Evolutionary conservation across 1,140 invertebrate genomes (phyloP).

Genomic region (Drosophila leontia): DNA sequence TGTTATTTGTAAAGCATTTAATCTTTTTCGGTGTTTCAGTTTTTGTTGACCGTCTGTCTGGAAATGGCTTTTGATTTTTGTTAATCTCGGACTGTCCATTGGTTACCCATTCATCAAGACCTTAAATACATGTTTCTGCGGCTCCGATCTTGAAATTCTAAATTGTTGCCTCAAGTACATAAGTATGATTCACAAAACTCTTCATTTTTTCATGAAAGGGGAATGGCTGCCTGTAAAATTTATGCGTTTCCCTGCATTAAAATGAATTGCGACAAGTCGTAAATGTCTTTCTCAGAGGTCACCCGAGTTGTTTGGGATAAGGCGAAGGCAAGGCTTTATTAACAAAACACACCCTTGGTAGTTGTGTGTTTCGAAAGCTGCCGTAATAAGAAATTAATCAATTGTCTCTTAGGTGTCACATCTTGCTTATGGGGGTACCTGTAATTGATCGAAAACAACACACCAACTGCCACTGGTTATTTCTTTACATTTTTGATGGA

Average conservation of each 20-base stretch:
- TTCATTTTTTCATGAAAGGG: slow-evolving; percentile 8
- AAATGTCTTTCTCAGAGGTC: slow-evolving; percentile 56
- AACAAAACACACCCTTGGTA: slow-evolving; percentile 14
- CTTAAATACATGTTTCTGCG: slow-evolving; percentile 5
- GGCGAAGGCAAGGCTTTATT: slow-evolving; percentile 18
- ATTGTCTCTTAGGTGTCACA: neutral
- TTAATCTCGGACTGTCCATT: slow-evolving; percentile 61
- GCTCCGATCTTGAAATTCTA: slow-evolving; percentile 1
- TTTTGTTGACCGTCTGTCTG: slow-evolving; percentile 54
- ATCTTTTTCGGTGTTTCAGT: slow-evolving; percentile 70
- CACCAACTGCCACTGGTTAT: slow-evolving; percentile 32
- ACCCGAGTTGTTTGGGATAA: slow-evolving; percentile 21
- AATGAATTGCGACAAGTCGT: slow-evolving; percentile 34
- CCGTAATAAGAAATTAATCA: slow-evolving; percentile 5
- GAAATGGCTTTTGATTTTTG: slow-evolving; percentile 57
- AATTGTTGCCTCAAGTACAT: neutral
- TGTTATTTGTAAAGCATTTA: slow-evolving; percentile 78
- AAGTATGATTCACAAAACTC: slow-evolving; percentile 18
- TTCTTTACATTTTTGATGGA: slow-evolving; percentile 1
- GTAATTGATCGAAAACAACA: slow-evolving; percentile 42
- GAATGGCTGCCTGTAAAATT: slow-evolving; percentile 23
- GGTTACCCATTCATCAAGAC: slow-evolving; percentile 31
- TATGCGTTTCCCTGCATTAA: slow-evolving; percentile 16
- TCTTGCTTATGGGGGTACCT: neutral
- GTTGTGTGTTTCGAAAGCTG: neutral